These are phyloP conservation scores for Dorcus hopei DNA, from an alignment of 2,888 invertebrate genomes.

Conservation along the genomic window DNA sequence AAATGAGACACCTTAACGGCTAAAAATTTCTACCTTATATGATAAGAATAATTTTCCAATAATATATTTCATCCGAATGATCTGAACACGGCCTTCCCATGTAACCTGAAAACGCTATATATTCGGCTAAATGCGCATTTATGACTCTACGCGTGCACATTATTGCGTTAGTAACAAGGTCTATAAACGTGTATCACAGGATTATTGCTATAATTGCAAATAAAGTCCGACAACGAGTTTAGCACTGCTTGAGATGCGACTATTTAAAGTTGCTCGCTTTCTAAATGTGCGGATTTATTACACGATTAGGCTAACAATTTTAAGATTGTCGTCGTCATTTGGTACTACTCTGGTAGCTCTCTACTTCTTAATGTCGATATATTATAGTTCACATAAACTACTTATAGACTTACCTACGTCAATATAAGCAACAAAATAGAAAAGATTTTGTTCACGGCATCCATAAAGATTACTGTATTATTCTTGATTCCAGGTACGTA, in stretches of 20 bases:
- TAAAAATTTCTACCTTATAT: conserved; percentile 25
- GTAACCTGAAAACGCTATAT: conserved; percentile 34
- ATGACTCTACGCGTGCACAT: conserved; percentile 36
- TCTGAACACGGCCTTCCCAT: conserved; percentile 23
- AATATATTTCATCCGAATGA: conserved; percentile 32
- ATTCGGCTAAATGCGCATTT: conserved; percentile 38
- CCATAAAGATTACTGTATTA: too few relatives aligned
- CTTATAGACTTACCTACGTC: too few relatives aligned
- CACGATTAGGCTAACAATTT: too few relatives aligned
- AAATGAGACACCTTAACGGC: conserved; percentile 28
- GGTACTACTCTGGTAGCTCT: too few relatives aligned
- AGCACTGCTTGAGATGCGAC: conserved; percentile 4
- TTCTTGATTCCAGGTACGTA: too few relatives aligned
- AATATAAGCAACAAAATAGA: too few relatives aligned
- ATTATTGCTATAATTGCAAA: conserved; percentile 35
- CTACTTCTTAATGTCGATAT: too few relatives aligned
- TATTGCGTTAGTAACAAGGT: conserved; percentile 38
- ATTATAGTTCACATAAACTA: too few relatives aligned
- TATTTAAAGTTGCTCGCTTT: neutral
- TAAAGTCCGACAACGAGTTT: conserved; percentile 24
- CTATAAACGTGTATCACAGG: conserved; percentile 42
- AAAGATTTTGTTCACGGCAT: too few relatives aligned
- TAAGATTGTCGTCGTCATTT: too few relatives aligned
- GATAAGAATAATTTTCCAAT: conserved; percentile 33
- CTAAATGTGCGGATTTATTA: neutral